A percentile compares a stretch with the other conserved stretches of the same genome.
These are phyloP conservation scores for Trachemys scripta DNA, from an alignment of 2,113 vertebrate genomes.

Conservation along the genomic window DNA sequence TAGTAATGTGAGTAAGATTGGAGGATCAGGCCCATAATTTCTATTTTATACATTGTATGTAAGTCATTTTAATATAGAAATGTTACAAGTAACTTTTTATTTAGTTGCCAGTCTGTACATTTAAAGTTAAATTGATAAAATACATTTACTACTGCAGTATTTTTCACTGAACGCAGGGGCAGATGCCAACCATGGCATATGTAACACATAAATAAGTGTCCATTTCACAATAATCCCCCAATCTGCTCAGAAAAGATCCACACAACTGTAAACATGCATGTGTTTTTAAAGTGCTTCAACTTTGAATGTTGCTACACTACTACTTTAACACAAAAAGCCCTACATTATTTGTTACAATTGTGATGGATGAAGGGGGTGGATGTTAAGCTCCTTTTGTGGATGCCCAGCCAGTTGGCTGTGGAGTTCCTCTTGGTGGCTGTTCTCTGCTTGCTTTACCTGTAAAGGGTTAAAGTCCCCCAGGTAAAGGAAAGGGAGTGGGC, in stretches of 20 bases:
- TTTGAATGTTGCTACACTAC: not conserved
- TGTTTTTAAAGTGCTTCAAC: slow-evolving; percentile 43
- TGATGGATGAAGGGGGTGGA: too few relatives aligned
- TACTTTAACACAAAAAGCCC: not conserved
- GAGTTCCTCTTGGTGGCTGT: too few relatives aligned
- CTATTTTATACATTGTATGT: not conserved
- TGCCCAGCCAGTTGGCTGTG: too few relatives aligned
- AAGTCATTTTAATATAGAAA: not conserved
- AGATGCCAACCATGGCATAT: slow-evolving; percentile 22
- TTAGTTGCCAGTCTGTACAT: not conserved
- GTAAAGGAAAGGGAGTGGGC: too few relatives aligned
- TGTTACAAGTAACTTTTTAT: not conserved
- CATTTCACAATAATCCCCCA: slow-evolving; percentile 60
- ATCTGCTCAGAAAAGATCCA: slow-evolving; percentile 45
- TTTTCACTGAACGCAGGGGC: not conserved
- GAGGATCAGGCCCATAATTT: not conserved
- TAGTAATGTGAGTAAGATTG: not conserved
- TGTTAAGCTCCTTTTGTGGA: too few relatives aligned
- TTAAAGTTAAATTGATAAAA: not conserved
- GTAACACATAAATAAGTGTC: slow-evolving; percentile 3
- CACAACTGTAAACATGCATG: slow-evolving; percentile 17
- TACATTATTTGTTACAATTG: not conserved
- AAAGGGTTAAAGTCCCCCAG: too few relatives aligned
- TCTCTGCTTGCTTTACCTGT: too few relatives aligned
- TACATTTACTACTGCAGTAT: not conserved